phyloP scores from a whole-genome alignment of 2,113 vertebrate species.

The Pterocles burchelli region DNA sequence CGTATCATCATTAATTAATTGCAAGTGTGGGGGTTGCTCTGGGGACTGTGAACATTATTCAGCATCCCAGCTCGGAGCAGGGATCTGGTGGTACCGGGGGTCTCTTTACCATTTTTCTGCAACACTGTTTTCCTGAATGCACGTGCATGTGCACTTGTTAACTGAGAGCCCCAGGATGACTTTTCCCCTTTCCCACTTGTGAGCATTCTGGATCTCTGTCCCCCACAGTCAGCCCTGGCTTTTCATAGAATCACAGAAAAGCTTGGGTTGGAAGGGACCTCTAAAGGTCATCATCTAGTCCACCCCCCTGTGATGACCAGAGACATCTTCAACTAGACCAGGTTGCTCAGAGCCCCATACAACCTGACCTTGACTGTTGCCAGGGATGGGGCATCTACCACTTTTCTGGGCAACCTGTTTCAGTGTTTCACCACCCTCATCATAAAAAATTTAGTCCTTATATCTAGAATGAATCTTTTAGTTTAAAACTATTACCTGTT shows the following conservation, averaged over 20 bases:
- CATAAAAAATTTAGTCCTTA: not conserved
- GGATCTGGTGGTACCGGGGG: not conserved
- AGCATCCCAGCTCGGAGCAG: not conserved
- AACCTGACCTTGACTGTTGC: not conserved
- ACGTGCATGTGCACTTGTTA: accelerated
- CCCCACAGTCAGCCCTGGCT: not conserved
- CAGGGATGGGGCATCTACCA: not conserved
- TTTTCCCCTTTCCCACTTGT: not conserved
- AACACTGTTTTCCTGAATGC: not conserved
- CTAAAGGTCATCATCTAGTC: not conserved
- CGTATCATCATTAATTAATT: not conserved
- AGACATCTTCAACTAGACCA: not conserved
- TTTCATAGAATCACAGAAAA: not conserved
- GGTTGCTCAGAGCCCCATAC: not conserved
- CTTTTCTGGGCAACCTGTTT: not conserved
- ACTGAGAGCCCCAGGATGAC: accelerated
- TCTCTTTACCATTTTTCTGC: not conserved
- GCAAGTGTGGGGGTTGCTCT: not conserved
- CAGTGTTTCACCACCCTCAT: not conserved
- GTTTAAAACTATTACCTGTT: not conserved
- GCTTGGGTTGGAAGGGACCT: not conserved
- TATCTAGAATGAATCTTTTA: not conserved
- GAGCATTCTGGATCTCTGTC: not conserved
- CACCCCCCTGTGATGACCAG: not conserved
- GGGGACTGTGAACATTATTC: not conserved